phyloP scores from a whole-genome alignment of 2,113 vertebrate species.

The Brachyistius frenatus region DNA sequence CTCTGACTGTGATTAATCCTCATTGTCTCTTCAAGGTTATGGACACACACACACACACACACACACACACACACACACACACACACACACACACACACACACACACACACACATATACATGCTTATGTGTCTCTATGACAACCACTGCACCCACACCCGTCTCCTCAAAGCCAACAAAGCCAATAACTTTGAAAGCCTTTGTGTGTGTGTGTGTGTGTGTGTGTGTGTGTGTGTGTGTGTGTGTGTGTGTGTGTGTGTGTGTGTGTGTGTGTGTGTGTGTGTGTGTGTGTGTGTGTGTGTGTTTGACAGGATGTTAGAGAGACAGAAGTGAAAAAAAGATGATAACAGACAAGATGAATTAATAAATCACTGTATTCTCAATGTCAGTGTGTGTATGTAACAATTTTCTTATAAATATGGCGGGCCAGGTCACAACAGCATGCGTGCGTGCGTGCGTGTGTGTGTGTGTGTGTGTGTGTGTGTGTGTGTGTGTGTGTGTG shows the following conservation, averaged over 20 bases:
- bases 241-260: conserved; percentile 34
- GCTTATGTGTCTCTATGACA: conserved; percentile 71
- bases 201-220: conserved; percentile 23
- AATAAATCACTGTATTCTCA: conserved; percentile 56
- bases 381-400: conserved; percentile 12
- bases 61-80: conserved; percentile 51
- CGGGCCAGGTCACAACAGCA: neutral
- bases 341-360: conserved; percentile 32
- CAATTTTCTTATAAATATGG: conserved; percentile 29
- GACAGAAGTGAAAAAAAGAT: neutral
- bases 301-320: conserved; percentile 32
- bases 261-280: conserved; percentile 29
- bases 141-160: conserved; percentile 63
- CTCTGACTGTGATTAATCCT: conserved; percentile 80
- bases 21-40: conserved; percentile 83
- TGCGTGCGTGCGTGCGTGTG: too few species aligned
- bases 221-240: conserved; percentile 23
- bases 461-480: too few species aligned
- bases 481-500: too few species aligned
- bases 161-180: conserved; percentile 65
- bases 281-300: conserved; percentile 20
- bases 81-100: conserved; percentile 15
- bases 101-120: conserved; percentile 26
- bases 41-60: conserved; percentile 33
- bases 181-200: conserved; percentile 74